Evolutionary conservation across 2,888 invertebrate species (phyloP).

Genomic region (Callyntrura sp.): DNA sequence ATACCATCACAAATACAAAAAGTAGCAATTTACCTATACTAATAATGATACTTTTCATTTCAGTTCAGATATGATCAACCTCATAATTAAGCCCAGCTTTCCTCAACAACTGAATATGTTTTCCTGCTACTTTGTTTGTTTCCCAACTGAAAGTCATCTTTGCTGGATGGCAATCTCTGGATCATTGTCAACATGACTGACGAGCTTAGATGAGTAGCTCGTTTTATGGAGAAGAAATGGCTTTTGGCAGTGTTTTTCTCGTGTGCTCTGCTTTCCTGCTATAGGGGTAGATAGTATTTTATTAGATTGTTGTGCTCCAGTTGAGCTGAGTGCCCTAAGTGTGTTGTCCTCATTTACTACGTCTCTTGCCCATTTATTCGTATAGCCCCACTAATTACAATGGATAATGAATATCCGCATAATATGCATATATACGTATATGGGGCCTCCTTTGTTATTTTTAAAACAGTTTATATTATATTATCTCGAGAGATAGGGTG

Average conservation of each 20-base stretch:
- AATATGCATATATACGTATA: too few species aligned
- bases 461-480: too few species aligned
- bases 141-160: slow-evolving; percentile 2
- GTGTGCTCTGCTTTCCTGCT: neutral
- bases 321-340: neutral
- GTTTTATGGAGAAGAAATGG: slow-evolving; percentile 31
- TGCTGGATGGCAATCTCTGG: slow-evolving; percentile 1
- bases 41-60: too few species aligned
- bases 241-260: slow-evolving; percentile 33
- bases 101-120: slow-evolving; percentile 13
- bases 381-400: slow-evolving; percentile 37
- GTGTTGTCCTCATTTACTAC: slow-evolving; percentile 18
- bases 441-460: too few species aligned
- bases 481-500: too few species aligned
- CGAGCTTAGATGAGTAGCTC: slow-evolving; percentile 24
- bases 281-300: too few species aligned
- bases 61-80: too few species aligned
- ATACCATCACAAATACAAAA: neutral
- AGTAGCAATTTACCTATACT: too few species aligned
- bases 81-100: too few species aligned
- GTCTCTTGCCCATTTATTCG: neutral
- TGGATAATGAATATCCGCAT: neutral
- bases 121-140: neutral
- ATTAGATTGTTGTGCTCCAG: slow-evolving; percentile 41
- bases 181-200: slow-evolving; percentile 36